Evolutionary conservation across 2,888 invertebrate species (phyloP).

Genomic region (Apamea epomidion): DNA sequence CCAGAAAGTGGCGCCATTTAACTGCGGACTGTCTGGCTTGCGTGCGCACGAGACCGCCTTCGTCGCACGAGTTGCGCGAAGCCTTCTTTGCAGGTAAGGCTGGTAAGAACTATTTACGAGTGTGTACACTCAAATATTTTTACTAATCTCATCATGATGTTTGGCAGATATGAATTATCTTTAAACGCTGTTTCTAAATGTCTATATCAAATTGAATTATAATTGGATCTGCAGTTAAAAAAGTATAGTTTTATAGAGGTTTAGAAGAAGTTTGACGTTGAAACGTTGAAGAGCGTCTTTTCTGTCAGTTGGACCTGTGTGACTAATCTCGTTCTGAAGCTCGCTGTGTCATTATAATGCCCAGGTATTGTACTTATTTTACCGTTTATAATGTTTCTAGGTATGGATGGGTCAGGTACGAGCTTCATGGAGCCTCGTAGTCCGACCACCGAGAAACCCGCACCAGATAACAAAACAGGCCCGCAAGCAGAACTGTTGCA

Average conservation of each 20-base stretch:
- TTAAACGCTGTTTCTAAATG: background rate
- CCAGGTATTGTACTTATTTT: background rate
- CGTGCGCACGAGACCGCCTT: conserved; percentile 83
- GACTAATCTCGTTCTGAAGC: background rate
- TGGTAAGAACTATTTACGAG: conserved; percentile 4
- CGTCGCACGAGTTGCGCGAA: conserved; percentile 85
- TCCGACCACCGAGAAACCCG: conserved; percentile 68
- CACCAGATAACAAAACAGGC: conserved; percentile 63
- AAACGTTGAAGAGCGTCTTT: background rate
- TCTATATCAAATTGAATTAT: background rate
- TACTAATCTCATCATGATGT: background rate
- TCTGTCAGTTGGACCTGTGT: background rate
- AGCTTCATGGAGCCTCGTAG: conserved; percentile 66
- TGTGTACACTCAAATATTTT: background rate
- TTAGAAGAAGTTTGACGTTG: background rate
- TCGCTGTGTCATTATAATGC: background rate
- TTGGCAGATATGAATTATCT: background rate
- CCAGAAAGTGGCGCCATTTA: conserved; percentile 79
- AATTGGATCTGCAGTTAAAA: background rate
- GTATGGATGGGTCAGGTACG: conserved; percentile 67
- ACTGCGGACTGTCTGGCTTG: conserved; percentile 83
- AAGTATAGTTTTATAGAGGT: background rate
- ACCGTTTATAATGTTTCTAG: conserved; percentile 52
- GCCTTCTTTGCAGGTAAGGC: conserved; percentile 87
- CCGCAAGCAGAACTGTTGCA: conserved; percentile 83